Evolutionary conservation across 2,888 invertebrate species (phyloP).

Genomic region (Pelosia muscerda): DNA sequence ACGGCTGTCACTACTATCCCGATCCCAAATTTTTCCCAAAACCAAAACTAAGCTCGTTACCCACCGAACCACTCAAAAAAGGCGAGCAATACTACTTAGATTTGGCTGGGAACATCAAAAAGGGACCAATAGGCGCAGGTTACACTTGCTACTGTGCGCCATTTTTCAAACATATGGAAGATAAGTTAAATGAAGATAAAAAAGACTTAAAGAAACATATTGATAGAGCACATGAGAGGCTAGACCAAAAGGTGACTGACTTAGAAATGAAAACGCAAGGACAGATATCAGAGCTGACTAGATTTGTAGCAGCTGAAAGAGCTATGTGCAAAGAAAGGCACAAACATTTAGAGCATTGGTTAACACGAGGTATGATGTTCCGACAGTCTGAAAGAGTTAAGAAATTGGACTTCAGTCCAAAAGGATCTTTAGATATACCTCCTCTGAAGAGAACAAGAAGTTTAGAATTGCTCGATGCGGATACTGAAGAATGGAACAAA

Average conservation of each 20-base stretch:
- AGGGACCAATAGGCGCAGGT: constrained; percentile 97
- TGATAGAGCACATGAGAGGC: constrained; percentile 91
- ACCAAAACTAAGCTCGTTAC: constrained; percentile 94
- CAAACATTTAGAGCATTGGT: constrained; percentile 90
- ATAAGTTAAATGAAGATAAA: constrained; percentile 92
- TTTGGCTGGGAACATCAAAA: constrained; percentile 97
- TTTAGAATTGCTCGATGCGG: constrained; percentile 86
- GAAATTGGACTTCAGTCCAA: constrained; percentile 81
- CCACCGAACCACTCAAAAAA: constrained; percentile 93
- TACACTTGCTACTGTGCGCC: constrained; percentile 98
- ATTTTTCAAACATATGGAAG: constrained; percentile 95
- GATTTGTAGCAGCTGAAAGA: constrained; percentile 89
- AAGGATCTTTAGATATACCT: constrained; percentile 84
- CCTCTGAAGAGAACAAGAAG: constrained; percentile 90
- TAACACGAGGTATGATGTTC: constrained; percentile 88
- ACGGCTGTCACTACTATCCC: constrained; percentile 96
- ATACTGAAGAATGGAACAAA: constrained; percentile 77
- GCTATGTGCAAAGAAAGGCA: constrained; percentile 88
- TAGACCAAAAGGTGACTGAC: constrained; percentile 93
- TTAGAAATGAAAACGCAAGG: constrained; percentile 91
- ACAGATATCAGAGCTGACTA: constrained; percentile 90
- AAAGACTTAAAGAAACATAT: constrained; percentile 92
- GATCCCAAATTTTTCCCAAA: constrained; percentile 94
- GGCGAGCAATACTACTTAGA: constrained; percentile 98
- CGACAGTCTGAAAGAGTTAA: constrained; percentile 85